phyloP scores from a whole-genome alignment of 2,888 invertebrate genomes.

The Aricia artaxerxes region DNA sequence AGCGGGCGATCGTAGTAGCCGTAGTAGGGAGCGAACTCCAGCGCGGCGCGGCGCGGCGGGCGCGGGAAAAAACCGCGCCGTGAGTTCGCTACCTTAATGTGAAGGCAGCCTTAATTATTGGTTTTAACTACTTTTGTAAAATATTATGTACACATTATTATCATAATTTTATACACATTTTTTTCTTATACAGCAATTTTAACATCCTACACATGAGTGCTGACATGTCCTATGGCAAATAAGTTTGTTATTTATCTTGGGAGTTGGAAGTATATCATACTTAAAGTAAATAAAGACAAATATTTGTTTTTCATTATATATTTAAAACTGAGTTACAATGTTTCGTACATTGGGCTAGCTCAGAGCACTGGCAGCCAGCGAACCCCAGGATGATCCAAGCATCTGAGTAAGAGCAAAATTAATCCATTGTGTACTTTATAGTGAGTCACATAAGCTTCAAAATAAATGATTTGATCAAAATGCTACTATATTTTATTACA shows the following conservation, averaged over 20 bases:
- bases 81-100: too few relatives aligned
- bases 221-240: neutral
- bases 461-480: slow-evolving; percentile 76
- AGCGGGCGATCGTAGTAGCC: too few relatives aligned
- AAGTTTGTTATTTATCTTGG: neutral
- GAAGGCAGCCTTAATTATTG: too few relatives aligned
- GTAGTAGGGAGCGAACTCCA: too few relatives aligned
- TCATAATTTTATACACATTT: too few relatives aligned
- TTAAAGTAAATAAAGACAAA: neutral
- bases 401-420: slow-evolving; percentile 63
- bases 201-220: too few relatives aligned
- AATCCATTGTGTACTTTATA: slow-evolving; percentile 66
- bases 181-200: too few relatives aligned
- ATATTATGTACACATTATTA: too few relatives aligned
- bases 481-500: slow-evolving; percentile 73
- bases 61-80: too few relatives aligned
- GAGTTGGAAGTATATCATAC: neutral
- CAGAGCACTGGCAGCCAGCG: slow-evolving; percentile 57
- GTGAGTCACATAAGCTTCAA: slow-evolving; percentile 72
- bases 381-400: slow-evolving; percentile 60
- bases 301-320: slow-evolving; percentile 69
- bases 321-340: slow-evolving; percentile 79
- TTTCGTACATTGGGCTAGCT: slow-evolving; percentile 68
- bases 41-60: too few relatives aligned
- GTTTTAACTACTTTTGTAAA: too few relatives aligned